Evolutionary conservation across 2,797 vertebrate species (phyloP).

Genomic region (Hafferia zeledoni): DNA sequence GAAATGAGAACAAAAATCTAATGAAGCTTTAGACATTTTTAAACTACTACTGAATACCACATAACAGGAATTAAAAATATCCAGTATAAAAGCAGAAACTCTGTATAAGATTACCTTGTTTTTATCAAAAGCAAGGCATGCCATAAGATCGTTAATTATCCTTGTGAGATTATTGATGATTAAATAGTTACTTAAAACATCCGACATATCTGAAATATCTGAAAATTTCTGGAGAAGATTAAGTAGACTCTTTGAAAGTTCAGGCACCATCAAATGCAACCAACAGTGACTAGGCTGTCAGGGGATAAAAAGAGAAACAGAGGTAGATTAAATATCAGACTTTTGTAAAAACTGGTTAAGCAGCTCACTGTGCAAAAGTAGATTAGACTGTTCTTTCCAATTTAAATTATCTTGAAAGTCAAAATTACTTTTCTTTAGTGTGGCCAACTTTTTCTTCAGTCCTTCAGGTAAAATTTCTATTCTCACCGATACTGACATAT

Average conservation of each 20-base stretch:
- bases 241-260: conserved; percentile 77
- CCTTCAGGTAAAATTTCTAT: not conserved
- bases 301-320: conserved; percentile 49
- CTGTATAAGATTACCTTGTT: conserved; percentile 71
- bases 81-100: not conserved
- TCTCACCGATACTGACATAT: not conserved
- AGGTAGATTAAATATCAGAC: conserved; percentile 34
- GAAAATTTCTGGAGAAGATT: conserved; percentile 80
- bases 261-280: conserved; percentile 80
- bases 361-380: conserved; percentile 7
- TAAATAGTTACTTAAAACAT: conserved; percentile 81
- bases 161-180: conserved; percentile 82
- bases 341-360: conserved; percentile 34
- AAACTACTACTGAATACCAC: not conserved
- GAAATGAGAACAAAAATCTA: not conserved
- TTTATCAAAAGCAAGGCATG: conserved; percentile 71
- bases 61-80: not conserved
- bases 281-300: conserved; percentile 82
- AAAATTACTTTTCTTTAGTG: not conserved
- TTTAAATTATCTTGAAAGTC: not conserved
- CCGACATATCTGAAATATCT: conserved; percentile 79
- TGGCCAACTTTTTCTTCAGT: conserved; percentile 2
- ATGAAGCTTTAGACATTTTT: not conserved
- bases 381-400: conserved; percentile 26
- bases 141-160: conserved; percentile 80